These are phyloP conservation scores for Brachionus angularis DNA, from an alignment of 1,140 invertebrate genomes.

Conservation along the genomic window DNA sequence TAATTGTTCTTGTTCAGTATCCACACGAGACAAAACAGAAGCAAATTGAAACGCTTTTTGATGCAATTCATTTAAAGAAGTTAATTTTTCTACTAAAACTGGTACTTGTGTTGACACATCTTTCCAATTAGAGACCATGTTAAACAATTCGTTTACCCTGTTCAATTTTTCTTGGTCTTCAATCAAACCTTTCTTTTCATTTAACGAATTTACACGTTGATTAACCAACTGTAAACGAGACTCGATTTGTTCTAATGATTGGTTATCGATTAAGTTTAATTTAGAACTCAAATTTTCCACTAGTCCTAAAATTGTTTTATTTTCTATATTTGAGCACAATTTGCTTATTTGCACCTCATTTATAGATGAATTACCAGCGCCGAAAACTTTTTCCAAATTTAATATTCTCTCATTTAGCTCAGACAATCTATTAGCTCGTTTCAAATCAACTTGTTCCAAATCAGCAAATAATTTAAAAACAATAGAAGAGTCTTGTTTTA, in stretches of 20 bases:
- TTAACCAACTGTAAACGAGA: not conserved
- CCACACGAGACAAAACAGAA: not conserved
- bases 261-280: not conserved
- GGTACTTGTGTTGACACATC: constrained; percentile 23
- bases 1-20: constrained; percentile 10
- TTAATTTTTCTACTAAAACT: not conserved
- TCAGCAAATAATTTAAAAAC: constrained; percentile 29
- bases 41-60: constrained; percentile 38
- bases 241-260: constrained; percentile 2
- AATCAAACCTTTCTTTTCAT: constrained; percentile 26
- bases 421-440: constrained; percentile 5
- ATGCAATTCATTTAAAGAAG: constrained; percentile 13
- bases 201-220: constrained; percentile 16
- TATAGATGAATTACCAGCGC: constrained; percentile 3
- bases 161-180: constrained; percentile 34
- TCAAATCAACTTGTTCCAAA: constrained; percentile 33
- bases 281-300: constrained; percentile 11
- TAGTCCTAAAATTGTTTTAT: constrained; percentile 17
- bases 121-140: constrained; percentile 36
- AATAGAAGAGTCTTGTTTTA: constrained; percentile 29
- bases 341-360: constrained; percentile 1
- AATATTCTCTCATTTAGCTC: constrained; percentile 15
- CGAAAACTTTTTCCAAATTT: constrained; percentile 40
- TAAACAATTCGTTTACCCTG: constrained; percentile 30
- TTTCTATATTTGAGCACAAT: constrained; percentile 6